phyloP scores from a whole-genome alignment of 2,113 vertebrate species.

The Anolis sagrei region DNA sequence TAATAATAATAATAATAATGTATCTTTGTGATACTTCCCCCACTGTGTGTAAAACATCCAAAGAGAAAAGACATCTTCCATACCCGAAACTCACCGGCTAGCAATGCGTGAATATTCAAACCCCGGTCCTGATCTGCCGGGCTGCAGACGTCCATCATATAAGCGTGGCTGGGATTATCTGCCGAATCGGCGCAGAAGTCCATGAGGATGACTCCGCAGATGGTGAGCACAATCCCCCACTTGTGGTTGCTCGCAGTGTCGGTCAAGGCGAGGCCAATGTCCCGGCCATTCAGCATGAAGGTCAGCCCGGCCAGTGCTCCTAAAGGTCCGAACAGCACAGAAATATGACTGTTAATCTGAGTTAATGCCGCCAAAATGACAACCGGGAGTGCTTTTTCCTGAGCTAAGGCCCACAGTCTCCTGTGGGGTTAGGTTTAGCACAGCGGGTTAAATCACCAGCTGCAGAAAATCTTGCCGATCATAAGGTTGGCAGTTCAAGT shows the following conservation, averaged over 20 bases:
- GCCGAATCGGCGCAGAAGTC: constrained; percentile 98
- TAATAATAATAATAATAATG: too few relatives aligned
- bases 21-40: too few relatives aligned
- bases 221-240: constrained; percentile 92
- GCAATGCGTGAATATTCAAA: constrained; percentile 92
- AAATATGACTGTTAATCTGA: too few relatives aligned
- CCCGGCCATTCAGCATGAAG: constrained; percentile 90
- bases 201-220: constrained; percentile 96
- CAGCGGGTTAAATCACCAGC: too few relatives aligned
- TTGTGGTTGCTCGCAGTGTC: constrained; percentile 88
- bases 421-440: too few relatives aligned
- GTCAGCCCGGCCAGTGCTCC: constrained; percentile 91
- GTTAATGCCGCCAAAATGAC: too few relatives aligned
- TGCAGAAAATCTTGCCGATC: too few relatives aligned
- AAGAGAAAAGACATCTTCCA: background rate
- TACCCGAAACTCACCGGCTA: constrained; percentile 82
- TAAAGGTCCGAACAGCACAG: constrained; percentile 54
- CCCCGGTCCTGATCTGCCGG: constrained; percentile 94
- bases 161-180: constrained; percentile 95
- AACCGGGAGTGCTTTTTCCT: too few relatives aligned
- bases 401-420: too few relatives aligned
- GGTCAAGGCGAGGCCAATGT: constrained; percentile 85
- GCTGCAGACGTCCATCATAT: constrained; percentile 98
- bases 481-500: too few relatives aligned
- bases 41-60: too few relatives aligned